phyloP scores from a whole-genome alignment of 2,888 invertebrate genomes.

The Lordiphosa fenestrarum region DNA sequence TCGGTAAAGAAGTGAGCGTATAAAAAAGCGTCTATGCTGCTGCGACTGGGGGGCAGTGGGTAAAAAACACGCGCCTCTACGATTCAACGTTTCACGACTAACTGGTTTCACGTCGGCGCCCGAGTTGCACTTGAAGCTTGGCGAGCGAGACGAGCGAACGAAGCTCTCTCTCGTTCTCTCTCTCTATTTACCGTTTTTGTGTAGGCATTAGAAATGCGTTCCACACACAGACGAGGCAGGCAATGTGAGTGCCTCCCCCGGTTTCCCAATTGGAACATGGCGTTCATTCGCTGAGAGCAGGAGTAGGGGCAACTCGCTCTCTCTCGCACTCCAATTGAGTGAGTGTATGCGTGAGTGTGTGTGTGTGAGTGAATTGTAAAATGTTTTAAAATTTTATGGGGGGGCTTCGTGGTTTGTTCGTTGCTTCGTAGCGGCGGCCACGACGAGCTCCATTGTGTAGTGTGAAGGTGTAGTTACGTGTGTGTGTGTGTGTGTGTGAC shows the following conservation, averaged over 20 bases:
- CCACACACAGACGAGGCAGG: constrained; percentile 39
- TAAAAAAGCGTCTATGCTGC: constrained; percentile 29
- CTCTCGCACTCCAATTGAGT: constrained; percentile 14
- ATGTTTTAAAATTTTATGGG: constrained; percentile 71
- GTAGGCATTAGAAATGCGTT: constrained; percentile 67
- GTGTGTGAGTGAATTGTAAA: constrained; percentile 49
- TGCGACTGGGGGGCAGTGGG: constrained; percentile 11
- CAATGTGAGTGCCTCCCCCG: background rate
- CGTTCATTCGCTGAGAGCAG: constrained; percentile 41
- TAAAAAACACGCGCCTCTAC: constrained; percentile 55
- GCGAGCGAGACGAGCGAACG: constrained; percentile 24
- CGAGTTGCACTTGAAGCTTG: constrained; percentile 40
- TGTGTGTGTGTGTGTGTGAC: constrained; percentile 44
- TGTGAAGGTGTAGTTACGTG: constrained; percentile 24
- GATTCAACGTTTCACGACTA: constrained; percentile 62
- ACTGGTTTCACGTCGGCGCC: constrained; percentile 73
- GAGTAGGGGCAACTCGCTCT: constrained; percentile 26
- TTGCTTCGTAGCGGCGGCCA: constrained; percentile 25
- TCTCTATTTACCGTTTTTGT: constrained; percentile 52
- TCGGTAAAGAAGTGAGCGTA: constrained; percentile 5
- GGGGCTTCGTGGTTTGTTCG: constrained; percentile 50
- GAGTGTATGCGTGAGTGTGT: constrained; percentile 7
- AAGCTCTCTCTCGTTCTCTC: constrained; percentile 24
- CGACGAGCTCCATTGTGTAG: constrained; percentile 47
- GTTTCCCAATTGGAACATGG: constrained; percentile 18